phyloP scores from a whole-genome alignment of 2,888 invertebrate genomes.

The Leptopterna dolabrata region DNA sequence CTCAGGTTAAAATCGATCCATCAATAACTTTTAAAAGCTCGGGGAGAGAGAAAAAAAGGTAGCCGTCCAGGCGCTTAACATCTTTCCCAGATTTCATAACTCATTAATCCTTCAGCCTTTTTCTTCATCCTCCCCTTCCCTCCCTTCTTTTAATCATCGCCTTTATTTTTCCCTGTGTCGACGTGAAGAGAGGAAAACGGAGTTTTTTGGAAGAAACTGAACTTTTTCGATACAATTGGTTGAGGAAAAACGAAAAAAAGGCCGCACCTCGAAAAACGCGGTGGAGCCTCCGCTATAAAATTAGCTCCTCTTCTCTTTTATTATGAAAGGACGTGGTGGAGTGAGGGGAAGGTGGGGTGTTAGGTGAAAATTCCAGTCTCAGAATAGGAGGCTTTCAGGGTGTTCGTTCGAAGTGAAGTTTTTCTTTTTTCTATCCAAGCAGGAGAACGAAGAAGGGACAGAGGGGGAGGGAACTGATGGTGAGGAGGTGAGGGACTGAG shows the following conservation, averaged over 20 bases:
- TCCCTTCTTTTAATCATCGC: neutral
- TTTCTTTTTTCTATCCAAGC: neutral
- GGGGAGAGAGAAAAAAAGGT: neutral
- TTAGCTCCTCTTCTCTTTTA: neutral
- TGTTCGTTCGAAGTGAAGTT: neutral
- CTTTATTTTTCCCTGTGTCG: neutral
- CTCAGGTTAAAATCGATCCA: conserved; percentile 44
- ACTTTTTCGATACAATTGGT: conserved; percentile 37
- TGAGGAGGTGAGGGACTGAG: neutral
- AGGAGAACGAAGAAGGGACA: neutral
- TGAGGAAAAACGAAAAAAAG: neutral
- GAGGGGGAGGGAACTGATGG: too few species aligned
- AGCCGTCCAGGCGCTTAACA: neutral
- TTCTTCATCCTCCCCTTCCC: neutral
- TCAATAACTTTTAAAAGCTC: conserved; percentile 49
- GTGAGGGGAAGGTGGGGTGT: neutral
- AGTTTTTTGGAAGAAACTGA: conserved; percentile 16
- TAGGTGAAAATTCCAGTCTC: neutral
- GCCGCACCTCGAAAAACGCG: neutral
- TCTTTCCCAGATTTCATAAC: conserved; percentile 38
- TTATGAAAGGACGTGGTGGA: neutral
- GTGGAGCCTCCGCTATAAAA: neutral
- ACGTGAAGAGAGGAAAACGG: neutral
- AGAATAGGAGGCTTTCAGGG: neutral
- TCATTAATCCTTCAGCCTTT: conserved; percentile 27